Percentiles rank a stretch among this genome's conserved stretches.
phyloP scores from a whole-genome alignment of 1,140 invertebrate genomes.

The Whitmania pigra region DNA sequence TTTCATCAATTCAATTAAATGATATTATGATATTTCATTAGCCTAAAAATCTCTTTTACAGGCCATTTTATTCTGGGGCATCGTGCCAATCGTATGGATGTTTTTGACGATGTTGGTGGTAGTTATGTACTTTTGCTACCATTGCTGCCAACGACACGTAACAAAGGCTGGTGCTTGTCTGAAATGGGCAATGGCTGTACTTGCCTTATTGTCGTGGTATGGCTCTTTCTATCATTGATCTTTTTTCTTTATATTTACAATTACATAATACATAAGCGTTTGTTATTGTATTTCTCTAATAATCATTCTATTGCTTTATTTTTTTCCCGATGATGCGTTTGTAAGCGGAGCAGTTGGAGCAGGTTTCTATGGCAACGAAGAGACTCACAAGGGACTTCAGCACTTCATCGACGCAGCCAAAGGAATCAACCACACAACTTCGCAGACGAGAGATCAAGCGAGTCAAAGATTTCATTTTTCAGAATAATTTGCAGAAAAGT shows the following conservation, averaged over 20 bases:
- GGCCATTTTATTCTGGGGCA: constrained; percentile 77
- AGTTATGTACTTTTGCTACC: constrained; percentile 74
- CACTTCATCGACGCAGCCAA: constrained; percentile 64
- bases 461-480: too few species aligned
- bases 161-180: constrained; percentile 67
- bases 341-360: constrained; percentile 47
- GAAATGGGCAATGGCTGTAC: constrained; percentile 66
- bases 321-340: constrained; percentile 21
- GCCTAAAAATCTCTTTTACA: constrained; percentile 43
- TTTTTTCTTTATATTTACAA: too few species aligned
- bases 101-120: constrained; percentile 74
- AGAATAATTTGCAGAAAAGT: too few species aligned
- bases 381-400: constrained; percentile 72
- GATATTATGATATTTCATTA: too few species aligned
- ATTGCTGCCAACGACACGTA: constrained; percentile 80
- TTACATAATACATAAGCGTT: too few species aligned
- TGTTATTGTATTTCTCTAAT: too few species aligned
- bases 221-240: background rate
- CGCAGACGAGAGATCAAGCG: constrained; percentile 5
- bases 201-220: constrained; percentile 65
- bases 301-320: too few species aligned
- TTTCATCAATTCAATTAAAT: too few species aligned
- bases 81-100: constrained; percentile 73
- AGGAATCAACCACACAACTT: constrained; percentile 30
- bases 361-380: constrained; percentile 81